Base-by-base conservation (phyloP, 1,140 invertebrate species). In the Leucophenga varia region DNA sequence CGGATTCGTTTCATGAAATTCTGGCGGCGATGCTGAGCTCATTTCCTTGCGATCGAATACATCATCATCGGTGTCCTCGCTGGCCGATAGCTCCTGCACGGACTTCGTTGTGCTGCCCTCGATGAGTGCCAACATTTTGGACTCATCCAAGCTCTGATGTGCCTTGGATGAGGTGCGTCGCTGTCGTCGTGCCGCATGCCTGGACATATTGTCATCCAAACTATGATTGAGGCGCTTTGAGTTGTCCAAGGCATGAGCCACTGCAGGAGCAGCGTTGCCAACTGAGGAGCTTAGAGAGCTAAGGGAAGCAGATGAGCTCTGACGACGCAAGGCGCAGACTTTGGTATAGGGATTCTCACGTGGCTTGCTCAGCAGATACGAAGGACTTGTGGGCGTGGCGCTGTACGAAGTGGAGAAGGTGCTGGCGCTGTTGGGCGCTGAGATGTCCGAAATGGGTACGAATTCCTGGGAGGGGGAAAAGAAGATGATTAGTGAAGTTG, bases 331-430 rank as follows among this genome's bases (percentile, higher is more conserved):
- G 1, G 89, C 89, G 56, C 90, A 91, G 2, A 93, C 84, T 78
- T 90, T 91, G 2, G 87, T 90, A 59, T 91, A 91, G 1, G 86
- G 84, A 71, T 88, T 91, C 74, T 91, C 89, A 43, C 88, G 78
- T 1, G 87, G 86, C 10, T 87, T 85, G 69, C 86, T 88, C 1
- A 88, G 69, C 44, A 86, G 55, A 57, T 68, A 69, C 28, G 79
- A 80, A 0, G 88, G 88, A 70, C 86, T 89, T 4, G 82, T 77
- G 1, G 86, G 86, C 19, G 64, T 48, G 61, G 72, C 30, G 38
- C 60, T 67, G 21, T 63, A 56, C 8, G 65, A 64, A 14, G 55
- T 63, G 5, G 69, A 63, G 17, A 64, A 61, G 1, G 75, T 22
- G 76, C 69, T 72, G 13, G 69, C 57, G 17, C 64, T 70, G 4